Percentiles rank a stretch among this genome's conserved stretches.
phyloP scores from a whole-genome alignment of 92 coral and sea anemone genomes.

The Siderastrea radians region DNA sequence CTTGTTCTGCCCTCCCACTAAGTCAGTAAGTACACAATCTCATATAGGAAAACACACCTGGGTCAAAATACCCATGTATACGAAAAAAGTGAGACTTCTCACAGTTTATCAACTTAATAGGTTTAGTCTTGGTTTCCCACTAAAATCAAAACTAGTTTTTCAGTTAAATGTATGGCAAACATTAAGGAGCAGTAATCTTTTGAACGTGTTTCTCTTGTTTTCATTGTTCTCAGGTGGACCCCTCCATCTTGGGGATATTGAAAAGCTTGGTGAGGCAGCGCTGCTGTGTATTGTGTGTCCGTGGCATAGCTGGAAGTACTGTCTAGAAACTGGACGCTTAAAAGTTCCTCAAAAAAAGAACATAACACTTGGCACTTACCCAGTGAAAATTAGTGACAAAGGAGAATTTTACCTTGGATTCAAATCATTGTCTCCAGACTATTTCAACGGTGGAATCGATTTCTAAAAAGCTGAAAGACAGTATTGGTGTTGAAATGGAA shows the following conservation, averaged over 20 bases:
- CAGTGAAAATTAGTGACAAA: conserved; percentile 69
- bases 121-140: no score
- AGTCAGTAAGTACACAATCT: no score
- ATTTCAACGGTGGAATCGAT: conserved; percentile 72
- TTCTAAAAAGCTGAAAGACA: conserved; percentile 37
- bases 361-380: conserved; percentile 64
- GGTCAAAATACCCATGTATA: no score
- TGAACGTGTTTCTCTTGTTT: background rate
- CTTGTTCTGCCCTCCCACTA: no score
- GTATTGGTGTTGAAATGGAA: background rate
- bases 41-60: no score
- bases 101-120: no score
- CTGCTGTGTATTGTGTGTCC: conserved; percentile 89
- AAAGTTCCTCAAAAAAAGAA: conserved; percentile 59
- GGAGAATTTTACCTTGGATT: conserved; percentile 83
- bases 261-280: conserved; percentile 81
- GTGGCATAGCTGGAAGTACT: conserved; percentile 91
- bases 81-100: no score
- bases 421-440: conserved; percentile 70
- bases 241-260: conserved; percentile 91
- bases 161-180: background rate
- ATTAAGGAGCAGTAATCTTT: background rate
- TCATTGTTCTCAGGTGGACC: conserved; percentile 78
- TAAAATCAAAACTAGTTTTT: no score
- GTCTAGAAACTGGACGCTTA: conserved; percentile 70